Conservation (phyloP, 2,888 invertebrate genomes). For the Cataglyphis cursor region DNA sequence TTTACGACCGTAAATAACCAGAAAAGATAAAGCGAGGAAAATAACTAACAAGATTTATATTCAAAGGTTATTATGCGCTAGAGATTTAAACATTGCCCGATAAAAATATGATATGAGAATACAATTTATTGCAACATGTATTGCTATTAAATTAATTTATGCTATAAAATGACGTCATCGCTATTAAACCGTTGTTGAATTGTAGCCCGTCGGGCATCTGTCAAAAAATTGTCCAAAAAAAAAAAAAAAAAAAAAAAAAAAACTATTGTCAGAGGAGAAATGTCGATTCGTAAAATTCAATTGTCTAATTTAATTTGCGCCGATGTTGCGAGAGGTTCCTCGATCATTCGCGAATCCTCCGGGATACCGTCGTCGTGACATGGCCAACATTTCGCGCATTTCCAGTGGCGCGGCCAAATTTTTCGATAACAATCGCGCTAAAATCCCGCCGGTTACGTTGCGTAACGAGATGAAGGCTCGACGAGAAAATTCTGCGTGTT, state of each 20-base stretch:
- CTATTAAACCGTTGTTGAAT: neutral
- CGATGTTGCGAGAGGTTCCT: neutral
- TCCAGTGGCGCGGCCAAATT: conserved; percentile 22
- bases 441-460: conserved; percentile 6
- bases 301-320: conserved; percentile 65
- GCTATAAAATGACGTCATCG: neutral
- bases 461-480: conserved; percentile 18
- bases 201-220: neutral
- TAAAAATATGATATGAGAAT: neutral
- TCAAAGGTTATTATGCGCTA: neutral
- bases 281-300: conserved; percentile 61
- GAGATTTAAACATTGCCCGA: conserved; percentile 11
- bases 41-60: conserved; percentile 18
- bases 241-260: neutral
- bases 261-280: conserved; percentile 3
- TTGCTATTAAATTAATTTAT: neutral
- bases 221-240: neutral
- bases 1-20: conserved; percentile 26
- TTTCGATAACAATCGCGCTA: conserved; percentile 19
- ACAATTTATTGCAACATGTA: neutral
- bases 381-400: conserved; percentile 32
- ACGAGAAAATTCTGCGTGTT: neutral
- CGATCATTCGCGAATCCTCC: conserved; percentile 17
- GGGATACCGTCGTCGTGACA: conserved; percentile 16
- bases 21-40: neutral